Evolutionary conservation across 2,113 vertebrate species (phyloP), one percentile per base, ranked within the genome.

Genomic region (Rhegmatorhina hoffmannsi): DNA sequence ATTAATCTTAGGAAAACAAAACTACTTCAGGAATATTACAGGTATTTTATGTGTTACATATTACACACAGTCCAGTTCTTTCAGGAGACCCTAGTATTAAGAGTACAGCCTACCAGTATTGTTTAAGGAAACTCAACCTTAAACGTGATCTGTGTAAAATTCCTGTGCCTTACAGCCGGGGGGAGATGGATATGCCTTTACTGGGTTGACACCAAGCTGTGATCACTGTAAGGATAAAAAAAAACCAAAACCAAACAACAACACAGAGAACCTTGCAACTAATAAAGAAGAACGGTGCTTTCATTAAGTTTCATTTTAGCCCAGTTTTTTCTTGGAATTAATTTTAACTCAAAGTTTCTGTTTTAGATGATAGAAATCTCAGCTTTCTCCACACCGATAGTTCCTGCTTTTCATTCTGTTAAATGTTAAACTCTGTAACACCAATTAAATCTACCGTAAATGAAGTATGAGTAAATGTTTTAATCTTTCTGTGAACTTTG

Each of bases 321-420:
- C 85, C 33, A 50, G 6, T 89, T 89, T 97, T 97, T 97, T 93
- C 93, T 95, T 96, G 94, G 83, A 97, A 97, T 96, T 96, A 89
- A 93, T 96, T 97, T 97, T 88, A 96, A 88, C 63, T 90, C 64
- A 59, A 76, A 74, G 91, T 97, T 97, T 97, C 96, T 97, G 77
- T 55, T 96, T 94, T 91, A 92, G 76, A 50, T 95, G 55, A 91
- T 93, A 88, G 85, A 95, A 94, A 85, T 96, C 86, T 96, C 69
- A 94, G 84, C 95, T 96, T 97, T 98, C 94, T 97, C 92, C 93
- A 77, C 86, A 46, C 59, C 77, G 79, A 13, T 90, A 68, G 78
- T 98, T 96, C 90, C 95, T 97, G 82, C 87, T 94, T 79, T 90
- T 96, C 8, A 0, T 96, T 91, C 83, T 96, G 75, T 93, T 93